Percentiles rank a stretch among this genome's conserved stretches.
Conservation (phyloP, 2,888 invertebrate species). For the Ormyrus labotus region DNA sequence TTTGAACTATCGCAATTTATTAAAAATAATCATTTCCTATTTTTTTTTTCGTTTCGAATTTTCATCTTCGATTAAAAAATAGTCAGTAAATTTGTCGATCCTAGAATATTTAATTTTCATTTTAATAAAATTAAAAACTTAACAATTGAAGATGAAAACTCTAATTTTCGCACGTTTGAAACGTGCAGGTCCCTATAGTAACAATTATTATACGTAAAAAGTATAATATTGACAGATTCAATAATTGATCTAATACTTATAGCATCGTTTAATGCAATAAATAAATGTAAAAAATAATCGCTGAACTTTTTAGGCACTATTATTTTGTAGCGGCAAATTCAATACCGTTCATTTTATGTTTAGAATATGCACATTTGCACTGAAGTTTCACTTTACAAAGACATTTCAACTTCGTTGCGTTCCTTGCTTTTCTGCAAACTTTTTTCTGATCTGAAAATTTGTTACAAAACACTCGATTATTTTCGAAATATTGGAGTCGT, state of each 20-base stretch:
- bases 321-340: constrained; percentile 19
- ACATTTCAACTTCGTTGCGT: constrained; percentile 63
- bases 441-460: constrained; percentile 33
- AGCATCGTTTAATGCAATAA: constrained; percentile 50
- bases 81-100: constrained; percentile 11
- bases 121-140: constrained; percentile 4
- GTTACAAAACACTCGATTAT: not conserved
- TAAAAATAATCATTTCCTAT: constrained; percentile 34
- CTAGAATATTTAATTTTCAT: constrained; percentile 9
- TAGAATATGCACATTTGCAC: constrained; percentile 35
- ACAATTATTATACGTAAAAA: constrained; percentile 48
- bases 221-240: constrained; percentile 40
- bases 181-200: constrained; percentile 13
- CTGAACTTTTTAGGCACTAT: constrained; percentile 30
- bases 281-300: constrained; percentile 53
- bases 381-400: constrained; percentile 60
- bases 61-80: constrained; percentile 35
- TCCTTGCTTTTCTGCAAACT: constrained; percentile 57
- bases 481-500: not conserved
- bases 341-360: constrained; percentile 28
- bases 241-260: constrained; percentile 51
- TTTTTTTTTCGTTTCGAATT: constrained; percentile 23
- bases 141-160: constrained; percentile 44
- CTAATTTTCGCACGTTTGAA: not conserved
- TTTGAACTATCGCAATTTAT: constrained; percentile 20